These are phyloP conservation scores for Pantelozetes paolii DNA, from an alignment of 2,888 invertebrate species.

Conservation along the genomic window DNA sequence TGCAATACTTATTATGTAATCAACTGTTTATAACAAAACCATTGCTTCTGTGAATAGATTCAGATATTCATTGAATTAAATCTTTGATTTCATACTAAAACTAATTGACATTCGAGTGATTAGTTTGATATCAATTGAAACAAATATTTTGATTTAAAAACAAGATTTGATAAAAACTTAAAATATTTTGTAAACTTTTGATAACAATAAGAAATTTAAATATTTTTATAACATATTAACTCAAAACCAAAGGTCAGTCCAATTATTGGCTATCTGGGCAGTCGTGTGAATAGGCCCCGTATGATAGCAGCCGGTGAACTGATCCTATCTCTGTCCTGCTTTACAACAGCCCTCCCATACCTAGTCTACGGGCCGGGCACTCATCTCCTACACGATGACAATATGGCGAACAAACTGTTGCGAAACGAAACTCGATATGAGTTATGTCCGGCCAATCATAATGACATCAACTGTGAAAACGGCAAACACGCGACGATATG, in stretches of 20 bases:
- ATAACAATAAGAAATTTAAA: no score
- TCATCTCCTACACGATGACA: slow-evolving; percentile 39
- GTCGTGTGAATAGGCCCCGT: slow-evolving; percentile 42
- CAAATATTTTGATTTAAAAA: no score
- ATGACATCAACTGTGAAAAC: neutral
- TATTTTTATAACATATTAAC: no score
- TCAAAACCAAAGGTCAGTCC: slow-evolving; percentile 40
- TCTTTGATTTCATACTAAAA: no score
- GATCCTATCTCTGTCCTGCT: slow-evolving; percentile 40
- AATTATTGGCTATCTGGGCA: slow-evolving; percentile 45
- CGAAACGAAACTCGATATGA: slow-evolving; percentile 14
- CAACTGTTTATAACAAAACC: no score
- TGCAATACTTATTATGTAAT: no score
- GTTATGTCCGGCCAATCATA: slow-evolving; percentile 23
- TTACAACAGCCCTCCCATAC: slow-evolving; percentile 44
- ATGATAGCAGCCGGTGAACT: slow-evolving; percentile 44
- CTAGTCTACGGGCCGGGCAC: slow-evolving; percentile 46
- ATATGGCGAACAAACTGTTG: neutral
- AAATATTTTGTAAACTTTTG: no score
- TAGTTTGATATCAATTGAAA: no score
- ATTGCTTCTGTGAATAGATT: no score
- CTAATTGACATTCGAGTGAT: no score
- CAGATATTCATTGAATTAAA: no score
- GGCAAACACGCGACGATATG: slow-evolving; percentile 37
- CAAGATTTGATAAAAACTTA: no score